Base-by-base conservation (phyloP, 2,888 invertebrate species). In the Chrysina gloriosa region DNA sequence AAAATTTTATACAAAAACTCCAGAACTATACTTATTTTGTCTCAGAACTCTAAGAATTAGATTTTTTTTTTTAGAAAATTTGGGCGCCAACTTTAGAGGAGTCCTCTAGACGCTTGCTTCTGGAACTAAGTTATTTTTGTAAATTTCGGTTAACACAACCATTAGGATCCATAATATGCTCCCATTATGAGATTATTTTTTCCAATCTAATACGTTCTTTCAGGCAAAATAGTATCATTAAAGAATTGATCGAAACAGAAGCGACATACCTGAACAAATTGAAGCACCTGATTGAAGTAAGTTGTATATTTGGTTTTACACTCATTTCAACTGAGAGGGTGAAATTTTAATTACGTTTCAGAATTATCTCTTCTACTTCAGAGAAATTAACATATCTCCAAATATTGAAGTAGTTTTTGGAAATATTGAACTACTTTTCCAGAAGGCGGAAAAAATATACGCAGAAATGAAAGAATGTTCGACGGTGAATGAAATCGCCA, bases 221-320 rank as follows among this genome's bases (percentile, higher is more conserved):
- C 61, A 81, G 81, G 61, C 70, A 78, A 52, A 72, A 74, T 6
- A 77, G 75, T 52, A 77, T 80, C 25, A 72, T 80, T 3, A 77
- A 79, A 14, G 82, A 82, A 71, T 69, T 82, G 7, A 73, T 76
- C 65, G 71, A 75, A 5, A 81, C 80, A 2, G 81, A 82, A 72
- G 75, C 73, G 34, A 77, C 76, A 45, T 82, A 81, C 63, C 75
- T 81, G 1, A 68, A 71, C 2, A 78, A 77, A 67, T 71, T 82
- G 58, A 67, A 70, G 23, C 76, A 76, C 72, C 73, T 80, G 7
- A 72, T 81, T 7, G 64, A 70, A 23, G 81, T 81, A 75, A 75
- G 76, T 65, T 25, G 11, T 31, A 11, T 19, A 9, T 36, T 27
- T 16, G 7, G 21, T 27, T 9, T 1, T 29, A 11, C 2, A 25